Evolutionary conservation across 2,888 invertebrate genomes (phyloP), one percentile per base, ranked within the genome.

Genomic region (Chloroclystis v-ata): DNA sequence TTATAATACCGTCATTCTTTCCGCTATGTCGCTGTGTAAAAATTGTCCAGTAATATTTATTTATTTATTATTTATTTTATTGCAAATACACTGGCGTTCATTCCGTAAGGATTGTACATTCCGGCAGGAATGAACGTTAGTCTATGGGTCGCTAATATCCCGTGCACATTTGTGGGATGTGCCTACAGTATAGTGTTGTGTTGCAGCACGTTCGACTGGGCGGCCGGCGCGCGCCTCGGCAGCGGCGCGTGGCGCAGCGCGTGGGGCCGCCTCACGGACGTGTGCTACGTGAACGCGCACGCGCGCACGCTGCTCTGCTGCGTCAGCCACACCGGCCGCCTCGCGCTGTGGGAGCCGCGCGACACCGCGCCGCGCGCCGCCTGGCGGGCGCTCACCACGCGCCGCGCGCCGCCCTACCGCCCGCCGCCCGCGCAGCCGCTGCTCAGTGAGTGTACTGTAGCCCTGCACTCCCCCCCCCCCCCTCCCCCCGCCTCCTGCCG

Each of bases 251-350:
- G 90, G 82, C 89, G 20, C 33, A 87, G 65, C 89, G 77, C 53
- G 63, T 78, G 61, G 55, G 90, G 93, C 9, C 91, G 93, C 57
- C 92, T 98, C 45, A 94, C 96, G 4, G 89, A 95, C 42, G 86
- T 97, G 49, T 94, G 96, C 65, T 96, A 46, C 85, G 84, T 97
- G 28, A 97, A 98, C 84, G 91, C 94, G 37, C 96, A 97, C 74
- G 95, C 68, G 89, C 28, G 91, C 39, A 91, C 94, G 13, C 86
- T 97, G 60, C 82, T 95, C 37, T 90, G 94, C 85, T 91, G 91
- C 33, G 95, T 92, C 16, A 91, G 93, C 41, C 94, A 95, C 76
- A 92, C 94, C 70, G 96, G 96, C 28, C 90, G 93, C 47, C 89
- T 96, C 16, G 89, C 92, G 67, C 74, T 96, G 14, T 96, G 94